Base-by-base conservation (phyloP, 2,888 invertebrate genomes). In the Catocala sponsa region DNA sequence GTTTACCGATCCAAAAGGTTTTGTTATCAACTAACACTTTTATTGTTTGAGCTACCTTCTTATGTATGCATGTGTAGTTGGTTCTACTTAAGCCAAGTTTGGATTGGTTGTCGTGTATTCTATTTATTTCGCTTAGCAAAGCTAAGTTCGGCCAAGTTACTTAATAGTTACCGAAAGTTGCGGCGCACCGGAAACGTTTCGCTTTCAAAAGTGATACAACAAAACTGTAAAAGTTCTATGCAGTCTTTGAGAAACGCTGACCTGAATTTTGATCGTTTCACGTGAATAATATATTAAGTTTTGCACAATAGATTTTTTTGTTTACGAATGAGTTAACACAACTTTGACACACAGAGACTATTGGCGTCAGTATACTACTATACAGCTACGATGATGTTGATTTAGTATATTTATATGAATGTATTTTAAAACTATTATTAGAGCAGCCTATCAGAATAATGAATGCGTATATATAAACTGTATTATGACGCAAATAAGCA, bases 181-280 rank as follows among this genome's bases (percentile, higher is more conserved):
- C 59, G 60, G 68, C 57, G 13, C 32, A 61, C 48, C 49, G 65
- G 63, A 70, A 72, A 51, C 55, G 50, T 63, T 75, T 59, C 63
- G 59, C 63, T 72, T 69, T 69, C 60, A 72, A 74, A 74, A 66
- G 62, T 68, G 67, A 70, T 72, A 72, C 65, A 65, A 63, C 54
- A 48, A 55, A 67, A 72, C 55, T 75, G 59, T 72, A 59, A 74
- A 72, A 68, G 64, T 72, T 75, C 60, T 47, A 63, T 75, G 63
- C 64, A 70, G 60, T 55, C 53, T 59, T 72, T 13, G 60, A 44
- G 49, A 44, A 48, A 52, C 13, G 63, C 58, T 75, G 72, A 75
- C 75, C 76, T 63, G 68, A 70, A 75, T 75, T 72, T 69, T 59
- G 47, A 72, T 74, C 65, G 53, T 51, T 68, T 65, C 70, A 69